Percentiles rank a stretch among this genome's conserved stretches.
These are phyloP conservation scores for Caenorhabditis zanzibari DNA, from an alignment of 2,888 invertebrate genomes.

Conservation along the genomic window DNA sequence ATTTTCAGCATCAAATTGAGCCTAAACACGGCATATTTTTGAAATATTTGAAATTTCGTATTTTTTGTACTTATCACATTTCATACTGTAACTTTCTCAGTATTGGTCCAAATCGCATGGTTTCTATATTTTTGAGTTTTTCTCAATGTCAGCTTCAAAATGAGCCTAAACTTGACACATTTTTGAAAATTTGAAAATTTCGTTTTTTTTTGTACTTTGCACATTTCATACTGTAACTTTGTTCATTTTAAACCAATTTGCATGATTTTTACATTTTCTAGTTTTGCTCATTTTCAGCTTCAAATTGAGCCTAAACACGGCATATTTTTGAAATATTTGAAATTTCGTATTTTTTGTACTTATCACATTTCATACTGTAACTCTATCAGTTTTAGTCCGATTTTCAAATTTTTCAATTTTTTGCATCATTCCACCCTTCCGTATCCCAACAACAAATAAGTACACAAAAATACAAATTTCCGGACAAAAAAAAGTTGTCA, in stretches of 20 bases:
- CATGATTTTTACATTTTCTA: background rate
- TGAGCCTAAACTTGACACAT: background rate
- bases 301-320: background rate
- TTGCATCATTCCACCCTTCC: no score
- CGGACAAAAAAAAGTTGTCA: no score
- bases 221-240: background rate
- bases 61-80: background rate
- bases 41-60: background rate
- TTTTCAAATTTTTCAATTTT: no score
- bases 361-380: background rate
- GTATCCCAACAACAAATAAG: no score
- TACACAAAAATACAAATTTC: no score
- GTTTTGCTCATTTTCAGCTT: background rate
- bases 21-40: background rate
- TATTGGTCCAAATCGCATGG: background rate
- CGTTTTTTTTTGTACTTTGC: background rate
- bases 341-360: background rate
- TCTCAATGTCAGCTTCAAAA: background rate
- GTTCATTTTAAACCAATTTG: background rate
- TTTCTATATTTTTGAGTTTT: no score
- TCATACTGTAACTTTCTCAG: background rate
- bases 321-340: no score
- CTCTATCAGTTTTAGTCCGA: background rate
- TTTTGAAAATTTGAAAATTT: background rate
- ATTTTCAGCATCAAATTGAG: background rate